phyloP scores from a whole-genome alignment of 2,797 vertebrate genomes.

The Siniperca scherzeri region DNA sequence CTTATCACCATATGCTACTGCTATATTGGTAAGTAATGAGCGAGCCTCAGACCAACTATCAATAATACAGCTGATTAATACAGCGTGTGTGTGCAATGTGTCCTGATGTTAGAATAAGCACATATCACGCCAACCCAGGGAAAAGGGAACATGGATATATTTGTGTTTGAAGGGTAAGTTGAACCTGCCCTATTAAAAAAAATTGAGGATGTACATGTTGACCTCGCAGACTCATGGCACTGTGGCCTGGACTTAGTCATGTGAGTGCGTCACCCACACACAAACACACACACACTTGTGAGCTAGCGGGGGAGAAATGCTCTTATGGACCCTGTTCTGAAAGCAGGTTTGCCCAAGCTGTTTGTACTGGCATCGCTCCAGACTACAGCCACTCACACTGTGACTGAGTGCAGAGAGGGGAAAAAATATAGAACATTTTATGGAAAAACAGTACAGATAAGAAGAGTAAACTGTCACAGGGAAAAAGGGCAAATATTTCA shows the following conservation, averaged over 20 bases:
- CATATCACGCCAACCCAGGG: neutral
- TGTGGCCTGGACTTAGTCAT: constrained; percentile 53
- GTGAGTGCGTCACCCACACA: constrained; percentile 25
- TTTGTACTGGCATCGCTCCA: constrained; percentile 76
- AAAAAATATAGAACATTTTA: constrained; percentile 44
- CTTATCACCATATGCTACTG: neutral
- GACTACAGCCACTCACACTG: constrained; percentile 52
- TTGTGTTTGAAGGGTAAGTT: constrained; percentile 11
- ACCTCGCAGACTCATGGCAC: constrained; percentile 53
- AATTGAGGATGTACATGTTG: constrained; percentile 27
- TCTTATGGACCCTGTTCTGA: constrained; percentile 61
- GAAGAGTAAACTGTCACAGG: constrained; percentile 55
- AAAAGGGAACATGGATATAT: neutral
- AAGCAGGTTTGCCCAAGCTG: constrained; percentile 80
- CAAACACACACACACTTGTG: constrained; percentile 19
- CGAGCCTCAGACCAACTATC: constrained; percentile 28
- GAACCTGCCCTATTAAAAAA: constrained; percentile 28
- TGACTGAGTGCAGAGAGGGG: constrained; percentile 40
- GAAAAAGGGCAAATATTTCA: constrained; percentile 44
- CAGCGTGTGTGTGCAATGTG: constrained; percentile 5
- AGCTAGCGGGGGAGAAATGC: constrained; percentile 42
- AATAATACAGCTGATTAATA: constrained; percentile 31
- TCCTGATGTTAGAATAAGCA: neutral
- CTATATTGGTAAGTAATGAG: constrained; percentile 6
- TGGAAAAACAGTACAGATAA: constrained; percentile 56